Percentiles rank a stretch among this genome's conserved stretches.
phyloP scores from a whole-genome alignment of 2,113 vertebrate species.

The Lontra canadensis region DNA sequence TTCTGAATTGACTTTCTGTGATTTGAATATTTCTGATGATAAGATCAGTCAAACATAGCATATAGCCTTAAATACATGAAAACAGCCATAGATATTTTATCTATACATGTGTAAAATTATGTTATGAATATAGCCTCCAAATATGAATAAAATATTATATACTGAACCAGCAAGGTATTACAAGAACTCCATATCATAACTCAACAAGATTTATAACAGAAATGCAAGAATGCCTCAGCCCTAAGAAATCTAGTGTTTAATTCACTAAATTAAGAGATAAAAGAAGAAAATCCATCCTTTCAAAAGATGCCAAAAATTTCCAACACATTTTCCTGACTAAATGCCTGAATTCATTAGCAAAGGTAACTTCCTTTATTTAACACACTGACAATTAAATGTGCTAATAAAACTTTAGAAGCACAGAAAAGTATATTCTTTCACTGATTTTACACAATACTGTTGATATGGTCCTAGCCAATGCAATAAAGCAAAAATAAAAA shows the following conservation, averaged over 20 bases:
- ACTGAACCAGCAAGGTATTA: neutral
- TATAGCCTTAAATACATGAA: neutral
- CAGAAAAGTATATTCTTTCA: neutral
- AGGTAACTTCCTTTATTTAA: neutral
- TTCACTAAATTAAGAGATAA: slow-evolving; percentile 6
- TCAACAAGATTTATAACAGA: neutral
- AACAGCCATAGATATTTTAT: neutral
- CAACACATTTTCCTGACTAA: neutral
- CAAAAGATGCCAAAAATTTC: neutral
- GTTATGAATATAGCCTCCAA: neutral
- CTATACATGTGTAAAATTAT: neutral
- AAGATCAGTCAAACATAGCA: neutral
- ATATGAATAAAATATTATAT: neutral
- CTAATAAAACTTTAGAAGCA: neutral
- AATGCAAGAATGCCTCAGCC: neutral
- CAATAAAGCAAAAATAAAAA: slow-evolving; percentile 8
- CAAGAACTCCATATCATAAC: neutral
- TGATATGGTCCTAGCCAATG: neutral
- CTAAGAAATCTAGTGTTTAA: neutral
- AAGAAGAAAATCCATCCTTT: slow-evolving; percentile 3
- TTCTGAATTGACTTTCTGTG: neutral
- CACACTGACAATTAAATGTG: neutral
- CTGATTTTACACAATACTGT: neutral
- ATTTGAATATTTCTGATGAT: neutral
- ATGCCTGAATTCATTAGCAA: neutral